Percentiles rank a stretch among this genome's conserved stretches.
phyloP scores from a whole-genome alignment of 2,113 vertebrate species.

The Platysternon megacephalum region DNA sequence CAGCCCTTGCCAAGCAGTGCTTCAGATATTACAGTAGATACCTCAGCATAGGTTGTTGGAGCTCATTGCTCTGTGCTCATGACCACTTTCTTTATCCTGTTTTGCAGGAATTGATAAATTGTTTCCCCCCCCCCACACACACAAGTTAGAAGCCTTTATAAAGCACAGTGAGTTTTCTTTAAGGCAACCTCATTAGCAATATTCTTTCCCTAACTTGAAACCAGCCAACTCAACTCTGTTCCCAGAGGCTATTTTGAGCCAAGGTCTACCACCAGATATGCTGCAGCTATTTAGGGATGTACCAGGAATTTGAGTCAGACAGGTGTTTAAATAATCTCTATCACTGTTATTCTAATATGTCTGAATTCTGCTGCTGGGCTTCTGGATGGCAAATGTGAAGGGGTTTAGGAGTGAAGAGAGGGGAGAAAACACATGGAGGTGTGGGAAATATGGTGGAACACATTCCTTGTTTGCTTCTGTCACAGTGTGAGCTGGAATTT shows the following conservation, averaged over 20 bases:
- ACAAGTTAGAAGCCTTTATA: background rate
- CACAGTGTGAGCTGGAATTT: too few relatives aligned
- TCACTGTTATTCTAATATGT: background rate
- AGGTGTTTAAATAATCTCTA: background rate
- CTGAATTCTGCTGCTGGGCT: background rate
- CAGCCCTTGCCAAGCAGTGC: background rate
- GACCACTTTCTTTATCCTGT: background rate
- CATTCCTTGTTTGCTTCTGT: too few relatives aligned
- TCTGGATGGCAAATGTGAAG: background rate
- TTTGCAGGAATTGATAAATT: background rate
- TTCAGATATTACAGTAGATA: background rate
- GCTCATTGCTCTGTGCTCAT: background rate
- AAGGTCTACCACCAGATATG: background rate
- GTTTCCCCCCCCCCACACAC: background rate
- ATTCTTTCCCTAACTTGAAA: background rate
- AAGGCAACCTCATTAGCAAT: background rate
- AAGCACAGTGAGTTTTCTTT: background rate
- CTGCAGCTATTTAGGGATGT: background rate
- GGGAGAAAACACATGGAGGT: too few relatives aligned
- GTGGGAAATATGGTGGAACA: too few relatives aligned
- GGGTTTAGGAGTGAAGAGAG: too few relatives aligned
- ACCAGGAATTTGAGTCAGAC: background rate
- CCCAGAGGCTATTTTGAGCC: background rate
- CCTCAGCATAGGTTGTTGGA: background rate
- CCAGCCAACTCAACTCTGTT: background rate